Evolutionary conservation across 2,113 vertebrate species (phyloP).

Genomic region (Tretioscincus oriximinensis): DNA sequence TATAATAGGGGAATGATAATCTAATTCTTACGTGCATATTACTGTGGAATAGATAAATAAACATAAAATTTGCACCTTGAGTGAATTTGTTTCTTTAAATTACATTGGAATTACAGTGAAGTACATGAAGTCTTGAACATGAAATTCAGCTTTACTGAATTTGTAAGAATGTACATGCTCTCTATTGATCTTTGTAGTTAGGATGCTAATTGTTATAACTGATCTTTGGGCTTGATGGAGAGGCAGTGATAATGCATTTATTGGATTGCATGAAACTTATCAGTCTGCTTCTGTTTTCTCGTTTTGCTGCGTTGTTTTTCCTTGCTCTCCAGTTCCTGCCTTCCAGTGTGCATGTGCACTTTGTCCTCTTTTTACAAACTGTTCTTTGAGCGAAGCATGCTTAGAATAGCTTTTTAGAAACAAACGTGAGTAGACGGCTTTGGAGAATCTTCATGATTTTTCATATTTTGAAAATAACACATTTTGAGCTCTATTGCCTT

Average conservation of each 20-base stretch:
- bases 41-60: not conserved
- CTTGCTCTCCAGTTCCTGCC: slow-evolving; percentile 8
- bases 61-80: not conserved
- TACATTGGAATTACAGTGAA: not conserved
- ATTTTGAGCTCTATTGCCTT: not conserved
- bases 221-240: not conserved
- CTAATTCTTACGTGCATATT: not conserved
- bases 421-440: not conserved
- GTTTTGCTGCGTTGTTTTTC: not conserved
- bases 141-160: not conserved
- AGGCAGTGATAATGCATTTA: not conserved
- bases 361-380: not conserved
- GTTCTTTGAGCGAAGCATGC: not conserved
- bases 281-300: not conserved
- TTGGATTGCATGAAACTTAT: slow-evolving; percentile 9
- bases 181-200: not conserved
- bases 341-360: not conserved
- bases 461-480: not conserved
- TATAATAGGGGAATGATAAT: not conserved
- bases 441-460: slow-evolving; percentile 13
- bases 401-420: slow-evolving; percentile 22
- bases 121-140: not conserved
- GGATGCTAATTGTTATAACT: not conserved
- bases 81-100: not conserved
- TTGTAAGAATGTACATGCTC: not conserved